Percentiles rank a stretch among this genome's conserved stretches.
Conservation (phyloP, 2,797 vertebrate genomes). For the Epinephelus awoara region DNA sequence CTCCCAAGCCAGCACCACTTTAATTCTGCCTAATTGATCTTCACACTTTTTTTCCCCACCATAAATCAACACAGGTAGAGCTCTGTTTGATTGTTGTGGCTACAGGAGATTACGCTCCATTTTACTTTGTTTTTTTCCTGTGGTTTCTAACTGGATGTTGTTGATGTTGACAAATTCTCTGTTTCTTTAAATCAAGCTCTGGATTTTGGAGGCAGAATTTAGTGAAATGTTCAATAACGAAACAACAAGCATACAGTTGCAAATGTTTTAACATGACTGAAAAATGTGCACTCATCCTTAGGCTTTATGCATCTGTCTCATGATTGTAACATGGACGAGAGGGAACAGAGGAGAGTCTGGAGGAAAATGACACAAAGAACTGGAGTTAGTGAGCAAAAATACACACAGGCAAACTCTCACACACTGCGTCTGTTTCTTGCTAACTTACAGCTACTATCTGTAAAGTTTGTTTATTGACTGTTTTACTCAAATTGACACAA, state of each 20-base stretch:
- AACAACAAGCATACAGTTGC: neutral
- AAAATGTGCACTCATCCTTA: neutral
- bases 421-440: no score
- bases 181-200: neutral
- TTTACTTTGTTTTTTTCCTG: neutral
- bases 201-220: neutral
- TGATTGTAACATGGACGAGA: neutral
- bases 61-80: constrained; percentile 42
- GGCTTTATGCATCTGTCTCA: neutral
- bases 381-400: neutral
- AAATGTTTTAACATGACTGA: neutral
- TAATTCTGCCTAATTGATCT: constrained; percentile 66
- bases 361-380: neutral
- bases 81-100: constrained; percentile 30
- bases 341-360: neutral
- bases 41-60: constrained; percentile 40
- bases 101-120: constrained; percentile 31
- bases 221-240: neutral
- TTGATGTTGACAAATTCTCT: neutral
- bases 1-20: constrained; percentile 53
- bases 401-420: neutral
- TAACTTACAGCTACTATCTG: neutral
- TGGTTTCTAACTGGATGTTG: constrained; percentile 10
- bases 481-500: neutral
- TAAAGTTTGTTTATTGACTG: neutral